Conservation (phyloP, 2,888 invertebrate species). For the Amphipoea lucens region DNA sequence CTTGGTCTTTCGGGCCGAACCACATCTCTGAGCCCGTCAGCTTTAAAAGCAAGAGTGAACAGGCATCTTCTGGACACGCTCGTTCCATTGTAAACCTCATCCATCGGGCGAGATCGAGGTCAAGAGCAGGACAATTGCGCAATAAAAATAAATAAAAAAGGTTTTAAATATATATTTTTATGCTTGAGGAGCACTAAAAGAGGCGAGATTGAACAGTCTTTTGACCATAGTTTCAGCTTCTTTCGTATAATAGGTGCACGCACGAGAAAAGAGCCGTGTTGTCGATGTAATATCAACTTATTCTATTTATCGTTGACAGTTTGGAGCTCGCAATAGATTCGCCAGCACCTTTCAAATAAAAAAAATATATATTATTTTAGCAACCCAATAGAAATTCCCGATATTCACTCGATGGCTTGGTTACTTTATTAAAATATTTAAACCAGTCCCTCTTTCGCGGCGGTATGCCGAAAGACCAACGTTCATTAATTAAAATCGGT, state of each 20-base stretch:
- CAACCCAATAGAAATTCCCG: not conserved
- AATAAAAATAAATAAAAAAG: not conserved
- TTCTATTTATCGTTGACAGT: not conserved
- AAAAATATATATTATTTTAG: not conserved
- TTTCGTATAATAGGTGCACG: not conserved
- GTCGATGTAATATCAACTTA: not conserved
- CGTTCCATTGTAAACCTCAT: not conserved
- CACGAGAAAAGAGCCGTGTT: not conserved
- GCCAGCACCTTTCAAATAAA: not conserved
- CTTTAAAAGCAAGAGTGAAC: not conserved
- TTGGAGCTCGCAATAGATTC: not conserved
- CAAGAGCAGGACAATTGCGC: not conserved
- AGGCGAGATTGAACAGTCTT: not conserved
- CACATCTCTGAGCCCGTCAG: not conserved
- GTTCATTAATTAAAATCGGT: slow-evolving; percentile 21
- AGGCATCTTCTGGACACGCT: not conserved
- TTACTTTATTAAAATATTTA: not conserved
- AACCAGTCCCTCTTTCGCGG: not conserved
- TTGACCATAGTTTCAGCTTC: not conserved
- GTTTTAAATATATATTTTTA: not conserved
- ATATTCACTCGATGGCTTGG: not conserved
- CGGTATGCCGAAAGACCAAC: not conserved
- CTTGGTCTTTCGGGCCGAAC: slow-evolving; percentile 23
- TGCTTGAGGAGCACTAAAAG: not conserved
- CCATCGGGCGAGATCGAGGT: not conserved